phyloP scores from a whole-genome alignment of 2,113 vertebrate species.

The Tretioscincus oriximinensis region DNA sequence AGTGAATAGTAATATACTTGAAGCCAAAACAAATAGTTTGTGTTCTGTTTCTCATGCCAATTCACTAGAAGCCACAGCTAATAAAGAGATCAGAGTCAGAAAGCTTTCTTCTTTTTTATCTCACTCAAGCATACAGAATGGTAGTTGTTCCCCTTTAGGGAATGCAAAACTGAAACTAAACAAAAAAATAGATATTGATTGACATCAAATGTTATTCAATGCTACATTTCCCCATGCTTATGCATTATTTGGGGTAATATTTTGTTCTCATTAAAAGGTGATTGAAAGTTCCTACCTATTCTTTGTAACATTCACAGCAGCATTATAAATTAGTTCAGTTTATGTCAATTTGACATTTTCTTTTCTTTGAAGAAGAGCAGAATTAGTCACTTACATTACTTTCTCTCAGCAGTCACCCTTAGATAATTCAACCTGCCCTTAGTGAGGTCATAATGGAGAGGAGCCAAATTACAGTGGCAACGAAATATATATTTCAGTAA shows the following conservation, averaged over 20 bases:
- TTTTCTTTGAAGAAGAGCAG: neutral
- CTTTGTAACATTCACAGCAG: neutral
- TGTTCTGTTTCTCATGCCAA: neutral
- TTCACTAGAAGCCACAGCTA: neutral
- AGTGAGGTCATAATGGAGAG: neutral
- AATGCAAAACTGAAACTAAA: neutral
- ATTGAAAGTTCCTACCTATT: neutral
- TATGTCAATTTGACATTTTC: neutral
- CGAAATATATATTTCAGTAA: neutral
- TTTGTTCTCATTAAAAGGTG: neutral
- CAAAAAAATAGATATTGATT: neutral
- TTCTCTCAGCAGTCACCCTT: neutral
- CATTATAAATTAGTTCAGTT: neutral
- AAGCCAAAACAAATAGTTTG: neutral
- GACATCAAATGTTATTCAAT: conserved; percentile 5
- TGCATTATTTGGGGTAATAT: neutral
- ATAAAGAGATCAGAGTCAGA: conserved; percentile 2
- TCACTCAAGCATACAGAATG: neutral
- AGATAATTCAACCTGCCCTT: neutral
- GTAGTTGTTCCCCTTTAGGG: neutral
- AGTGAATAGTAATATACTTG: neutral
- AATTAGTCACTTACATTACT: neutral
- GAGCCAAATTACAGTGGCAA: neutral
- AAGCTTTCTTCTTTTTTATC: neutral
- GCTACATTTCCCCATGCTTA: neutral